Evolutionary conservation across 2,797 vertebrate genomes (phyloP), one percentile per base, ranked within the genome.

Genomic region (Ambastaia sidthimunki): DNA sequence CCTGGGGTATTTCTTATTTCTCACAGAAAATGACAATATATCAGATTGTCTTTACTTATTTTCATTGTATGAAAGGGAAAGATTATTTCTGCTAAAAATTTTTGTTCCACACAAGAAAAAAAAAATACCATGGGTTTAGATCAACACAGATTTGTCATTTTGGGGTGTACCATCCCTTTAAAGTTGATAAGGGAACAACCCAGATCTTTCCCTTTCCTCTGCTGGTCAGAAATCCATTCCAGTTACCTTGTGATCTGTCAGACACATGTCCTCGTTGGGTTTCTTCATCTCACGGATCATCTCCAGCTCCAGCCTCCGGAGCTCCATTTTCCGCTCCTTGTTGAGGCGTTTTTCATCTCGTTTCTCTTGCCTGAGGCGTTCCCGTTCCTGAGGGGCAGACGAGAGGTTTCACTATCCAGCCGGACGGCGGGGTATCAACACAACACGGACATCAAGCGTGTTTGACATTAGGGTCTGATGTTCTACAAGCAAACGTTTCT

Each of bases 231-330:
- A 55, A 52, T 13, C 34, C 50, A 74, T 50, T 28, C 71, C 71
- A 67, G 71, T 85, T 94, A 99, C 98, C 96, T 98, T 98, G 87
- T 99, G 98, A 91, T 99, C 98, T 76, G 96, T 95, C 89, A 99
- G 95, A 90, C 98, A 99, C 98, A 99, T 99, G 88, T 99, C 98
- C 94, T 99, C 98, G 66, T 97, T 99, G 84, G 98, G 98, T 88
- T 97, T 99, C 94, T 96, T 98, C 76, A 99, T 93, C 86, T 99
- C 98, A 82, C 97, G 96, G 44, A 97, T 97, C 90, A 99, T 97
- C 92, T 99, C 96, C 89, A 99, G 90, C 89, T 99, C 98, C 88
- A 98, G 84, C 87, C 97, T 92, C 75, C 97, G 92, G 85, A 98
- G 96, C 89, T 98, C 97, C 88, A 98, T 91, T 91, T 98, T 99